Evolutionary conservation across 2,888 invertebrate species (phyloP), one percentile per base, ranked within the genome.

Genomic region (Cerceris rybyensis): DNA sequence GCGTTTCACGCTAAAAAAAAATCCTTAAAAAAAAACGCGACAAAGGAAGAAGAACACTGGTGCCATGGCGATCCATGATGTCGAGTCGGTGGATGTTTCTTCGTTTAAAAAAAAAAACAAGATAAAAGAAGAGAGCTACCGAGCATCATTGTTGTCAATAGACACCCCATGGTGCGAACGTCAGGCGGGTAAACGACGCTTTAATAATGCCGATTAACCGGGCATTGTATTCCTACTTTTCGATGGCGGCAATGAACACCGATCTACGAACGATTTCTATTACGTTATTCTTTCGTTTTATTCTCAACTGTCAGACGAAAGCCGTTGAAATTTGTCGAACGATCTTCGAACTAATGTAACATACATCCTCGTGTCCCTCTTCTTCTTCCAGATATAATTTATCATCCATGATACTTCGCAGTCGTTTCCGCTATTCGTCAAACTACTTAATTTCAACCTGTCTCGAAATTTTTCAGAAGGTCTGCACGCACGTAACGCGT

Each of bases 121-220:
- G 65, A 66, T 13, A 16, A n/a, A 39, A 6, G 43, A 46, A 64
- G 50, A 57, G 49, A 50, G 72, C 76, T 75, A 77, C 82, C 64
- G 77, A 58, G 52, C 59, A 60, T 49, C 72, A 82, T 83, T 83
- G 82, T 80, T 63, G 49, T 14, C 13, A 58, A 58, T 50, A 66
- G 87, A 87, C 81, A 69, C 83, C 89, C 90, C 81, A 81, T 66
- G 70, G 87, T 13, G 82, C 70, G 85, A 75, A 69, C 81, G 82
- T 82, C 83, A 76, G 78, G 71, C 59, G 82, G 86, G 83, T 87
- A 86, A 88, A 85, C 82, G 83, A 70, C 82, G 80, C 81, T 80
- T 84, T 83, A 82, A 89, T 87, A 89, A 88, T 85, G 81, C 84
- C 81, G 88, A 90, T 90, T 90, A 90, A 87, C 85, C 74, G 76